Base-by-base conservation (phyloP, 2,113 vertebrate species). In the Aepyceros melampus region DNA sequence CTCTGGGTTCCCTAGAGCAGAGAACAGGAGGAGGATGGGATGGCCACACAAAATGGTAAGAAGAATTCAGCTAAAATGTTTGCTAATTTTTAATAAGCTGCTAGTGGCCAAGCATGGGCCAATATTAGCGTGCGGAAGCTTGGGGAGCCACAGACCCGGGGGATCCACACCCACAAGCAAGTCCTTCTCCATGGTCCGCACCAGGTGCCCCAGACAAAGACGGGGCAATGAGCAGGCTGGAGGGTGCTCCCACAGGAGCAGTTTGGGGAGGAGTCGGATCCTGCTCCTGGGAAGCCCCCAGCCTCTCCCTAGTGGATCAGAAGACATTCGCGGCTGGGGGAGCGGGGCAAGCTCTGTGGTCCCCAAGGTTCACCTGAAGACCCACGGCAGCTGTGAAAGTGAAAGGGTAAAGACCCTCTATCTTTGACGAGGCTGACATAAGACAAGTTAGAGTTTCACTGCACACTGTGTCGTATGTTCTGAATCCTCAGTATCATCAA, bases 61-160 rank as follows among this genome's bases (percentile, higher is more conserved):
- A 82, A 49, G 5, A 82, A 90, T 36, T 71, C 25, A 53, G 55
- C 11, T 23, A 79, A 67, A 90, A 87, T 23, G n/a, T 40, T 74
- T 23, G 36, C 36, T 13, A 12, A 23, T 74, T 2, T 47, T 21
- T 17, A 56, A 43, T 60, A 55, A 40, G n/a, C 31, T 86, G 9
- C 15, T 55, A 74, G 45, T 81, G 36, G 14, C 49, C 49, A 51
- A 43, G 9, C 31, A 19, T 14, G 43, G 60, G 19, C 36, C 47
- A 7, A 2, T 51, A 16, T 21, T 49, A 79, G 36, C 51, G 2
- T 15, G 8, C 0, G n/a, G 58, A n/a, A 14, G 16, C 2, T 29
- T 12, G 55, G 13, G 11, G n/a, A 67, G 33, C 21, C 5, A 40
- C 23, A 53, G n/a, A n/a, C 13, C 7, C 0, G 12, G 25, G 1